These are phyloP conservation scores for Sebastolobus altivelis DNA, from an alignment of 2,797 vertebrate genomes.

Conservation along the genomic window DNA sequence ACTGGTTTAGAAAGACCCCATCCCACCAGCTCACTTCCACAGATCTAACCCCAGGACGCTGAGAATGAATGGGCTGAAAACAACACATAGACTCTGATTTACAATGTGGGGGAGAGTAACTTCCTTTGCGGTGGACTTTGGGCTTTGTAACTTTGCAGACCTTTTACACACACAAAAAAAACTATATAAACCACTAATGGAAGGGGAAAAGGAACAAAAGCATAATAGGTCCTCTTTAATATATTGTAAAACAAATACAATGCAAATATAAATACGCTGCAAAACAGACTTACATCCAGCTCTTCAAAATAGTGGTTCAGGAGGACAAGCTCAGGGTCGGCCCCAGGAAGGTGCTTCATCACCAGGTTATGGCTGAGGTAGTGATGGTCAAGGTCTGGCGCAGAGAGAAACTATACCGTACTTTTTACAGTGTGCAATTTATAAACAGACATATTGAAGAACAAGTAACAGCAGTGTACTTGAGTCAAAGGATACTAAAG, in stretches of 20 bases:
- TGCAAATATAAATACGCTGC: neutral
- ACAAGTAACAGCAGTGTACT: neutral
- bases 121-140: too few relatives aligned
- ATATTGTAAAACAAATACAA: neutral
- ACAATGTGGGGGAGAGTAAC: neutral
- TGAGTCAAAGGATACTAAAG: conserved; percentile 93
- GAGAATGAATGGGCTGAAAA: neutral
- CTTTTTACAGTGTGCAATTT: neutral
- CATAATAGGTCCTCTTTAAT: too few relatives aligned
- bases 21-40: neutral
- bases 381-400: conserved; percentile 79
- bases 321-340: conserved; percentile 95
- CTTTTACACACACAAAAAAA: too few relatives aligned
- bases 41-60: neutral
- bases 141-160: too few relatives aligned
- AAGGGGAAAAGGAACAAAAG: too few relatives aligned
- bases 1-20: neutral
- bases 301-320: conserved; percentile 89
- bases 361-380: conserved; percentile 93
- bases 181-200: too few relatives aligned
- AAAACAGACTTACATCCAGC: conserved; percentile 89
- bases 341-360: conserved; percentile 97
- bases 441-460: neutral
- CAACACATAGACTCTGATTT: neutral
- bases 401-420: neutral